Percentiles rank a stretch among this genome's conserved stretches.
Evolutionary conservation across 2,888 invertebrate genomes (phyloP).

Genomic region (Polyploca ridens): DNA sequence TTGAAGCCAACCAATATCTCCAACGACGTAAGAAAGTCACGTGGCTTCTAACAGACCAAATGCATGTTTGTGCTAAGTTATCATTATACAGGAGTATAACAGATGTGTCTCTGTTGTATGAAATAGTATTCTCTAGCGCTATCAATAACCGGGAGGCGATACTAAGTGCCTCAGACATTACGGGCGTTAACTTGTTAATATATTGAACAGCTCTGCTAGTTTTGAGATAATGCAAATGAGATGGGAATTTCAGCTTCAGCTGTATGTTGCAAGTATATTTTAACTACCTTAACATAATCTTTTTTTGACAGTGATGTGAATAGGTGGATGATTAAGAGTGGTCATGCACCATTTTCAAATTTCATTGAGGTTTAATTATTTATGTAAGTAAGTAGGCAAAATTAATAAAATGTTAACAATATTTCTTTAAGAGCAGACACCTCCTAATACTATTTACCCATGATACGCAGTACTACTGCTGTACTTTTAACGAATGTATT

Average conservation of each 20-base stretch:
- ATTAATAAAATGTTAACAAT: too few species aligned
- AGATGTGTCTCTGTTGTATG: constrained; percentile 40
- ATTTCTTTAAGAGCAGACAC: too few species aligned
- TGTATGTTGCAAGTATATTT: constrained; percentile 24
- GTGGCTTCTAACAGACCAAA: not conserved
- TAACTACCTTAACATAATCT: too few species aligned
- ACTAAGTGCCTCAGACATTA: constrained; percentile 65
- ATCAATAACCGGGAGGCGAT: constrained; percentile 53
- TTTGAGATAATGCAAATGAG: constrained; percentile 55
- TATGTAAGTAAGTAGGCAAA: too few species aligned
- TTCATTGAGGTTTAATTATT: too few species aligned
- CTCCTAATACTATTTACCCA: too few species aligned
- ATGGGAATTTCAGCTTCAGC: constrained; percentile 50
- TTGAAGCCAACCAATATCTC: not conserved
- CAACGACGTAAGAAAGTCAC: not conserved
- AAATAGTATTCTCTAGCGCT: constrained; percentile 45
- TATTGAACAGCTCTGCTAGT: constrained; percentile 53
- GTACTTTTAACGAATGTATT: too few species aligned
- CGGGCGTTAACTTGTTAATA: constrained; percentile 61
- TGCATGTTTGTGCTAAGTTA: not conserved
- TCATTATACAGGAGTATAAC: constrained; percentile 32
- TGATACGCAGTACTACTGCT: too few species aligned
- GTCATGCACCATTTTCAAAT: too few species aligned
- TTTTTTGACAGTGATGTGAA: too few species aligned
- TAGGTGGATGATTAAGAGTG: too few species aligned